These are phyloP conservation scores for Cryptocephalus primarius DNA, from an alignment of 2,888 invertebrate species.

Conservation along the genomic window DNA sequence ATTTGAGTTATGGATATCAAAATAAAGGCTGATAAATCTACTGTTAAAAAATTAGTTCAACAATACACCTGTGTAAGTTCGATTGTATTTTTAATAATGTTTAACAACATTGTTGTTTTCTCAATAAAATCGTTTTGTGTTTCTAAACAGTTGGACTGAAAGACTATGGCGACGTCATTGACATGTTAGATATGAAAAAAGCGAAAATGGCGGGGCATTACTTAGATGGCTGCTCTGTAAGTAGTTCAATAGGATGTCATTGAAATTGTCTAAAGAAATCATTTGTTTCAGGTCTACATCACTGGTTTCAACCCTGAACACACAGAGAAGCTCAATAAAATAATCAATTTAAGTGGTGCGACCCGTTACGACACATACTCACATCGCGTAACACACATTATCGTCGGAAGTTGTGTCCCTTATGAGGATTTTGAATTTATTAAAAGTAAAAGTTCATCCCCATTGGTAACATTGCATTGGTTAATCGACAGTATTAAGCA, in stretches of 20 bases:
- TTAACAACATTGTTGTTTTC: too few relatives aligned
- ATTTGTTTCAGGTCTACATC: slow-evolving; percentile 48
- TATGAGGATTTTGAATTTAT: slow-evolving; percentile 36
- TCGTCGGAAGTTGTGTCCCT: slow-evolving; percentile 51
- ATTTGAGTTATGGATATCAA: too few relatives aligned
- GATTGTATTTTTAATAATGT: too few relatives aligned
- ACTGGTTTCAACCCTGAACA: slow-evolving; percentile 53
- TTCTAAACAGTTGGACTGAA: neutral
- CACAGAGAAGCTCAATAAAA: slow-evolving; percentile 55
- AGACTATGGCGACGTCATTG: slow-evolving; percentile 22
- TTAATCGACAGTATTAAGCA: slow-evolving; percentile 59
- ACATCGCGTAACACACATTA: slow-evolving; percentile 69
- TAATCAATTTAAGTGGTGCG: slow-evolving; percentile 72
- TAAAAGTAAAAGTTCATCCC: slow-evolving; percentile 21
- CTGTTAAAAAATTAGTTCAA: too few relatives aligned
- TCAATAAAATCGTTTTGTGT: neutral
- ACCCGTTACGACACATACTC: slow-evolving; percentile 67
- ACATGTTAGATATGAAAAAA: slow-evolving; percentile 48
- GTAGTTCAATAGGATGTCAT: neutral
- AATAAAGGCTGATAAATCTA: too few relatives aligned
- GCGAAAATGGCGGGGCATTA: slow-evolving; percentile 68
- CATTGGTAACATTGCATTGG: slow-evolving; percentile 63
- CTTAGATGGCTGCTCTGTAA: slow-evolving; percentile 71
- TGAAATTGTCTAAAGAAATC: neutral
- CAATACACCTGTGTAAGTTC: too few relatives aligned